Conservation (phyloP, 2,113 vertebrate genomes). For the Axis porcinus region DNA sequence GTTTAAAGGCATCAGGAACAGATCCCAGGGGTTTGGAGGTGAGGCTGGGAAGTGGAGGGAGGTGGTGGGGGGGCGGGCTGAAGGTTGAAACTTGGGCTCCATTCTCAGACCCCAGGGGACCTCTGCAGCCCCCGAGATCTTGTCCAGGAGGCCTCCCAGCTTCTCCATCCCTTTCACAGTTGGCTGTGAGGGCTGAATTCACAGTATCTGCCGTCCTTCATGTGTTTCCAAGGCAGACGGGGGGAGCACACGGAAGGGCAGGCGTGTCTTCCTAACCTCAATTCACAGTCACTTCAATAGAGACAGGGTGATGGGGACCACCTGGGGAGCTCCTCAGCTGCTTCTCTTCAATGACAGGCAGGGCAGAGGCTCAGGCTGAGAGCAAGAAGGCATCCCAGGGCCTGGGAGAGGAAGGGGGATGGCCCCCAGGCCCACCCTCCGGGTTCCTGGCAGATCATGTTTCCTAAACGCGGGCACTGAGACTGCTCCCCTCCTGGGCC, state of each 20-base stretch:
- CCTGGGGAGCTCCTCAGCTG: fast-evolving
- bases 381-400: not conserved
- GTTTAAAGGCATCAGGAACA: not conserved
- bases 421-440: not conserved
- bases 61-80: fast-evolving
- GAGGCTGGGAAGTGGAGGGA: not conserved
- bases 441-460: not conserved
- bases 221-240: not conserved
- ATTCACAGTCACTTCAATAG: slow-evolving; percentile 60
- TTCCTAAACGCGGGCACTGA: not conserved
- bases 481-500: not conserved
- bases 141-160: not conserved
- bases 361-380: not conserved
- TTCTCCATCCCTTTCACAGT: slow-evolving; percentile 38
- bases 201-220: slow-evolving; percentile 65
- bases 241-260: not conserved
- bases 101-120: not conserved
- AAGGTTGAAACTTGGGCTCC: not conserved
- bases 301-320: not conserved
- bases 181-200: slow-evolving; percentile 50
- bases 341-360: not conserved
- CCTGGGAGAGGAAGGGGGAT: not conserved
- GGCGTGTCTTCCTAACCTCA: not conserved
- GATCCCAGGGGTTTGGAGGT: not conserved
- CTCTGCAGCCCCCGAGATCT: not conserved